Evolutionary conservation across 1,140 invertebrate genomes (phyloP).

Genomic region (Solen grandis): DNA sequence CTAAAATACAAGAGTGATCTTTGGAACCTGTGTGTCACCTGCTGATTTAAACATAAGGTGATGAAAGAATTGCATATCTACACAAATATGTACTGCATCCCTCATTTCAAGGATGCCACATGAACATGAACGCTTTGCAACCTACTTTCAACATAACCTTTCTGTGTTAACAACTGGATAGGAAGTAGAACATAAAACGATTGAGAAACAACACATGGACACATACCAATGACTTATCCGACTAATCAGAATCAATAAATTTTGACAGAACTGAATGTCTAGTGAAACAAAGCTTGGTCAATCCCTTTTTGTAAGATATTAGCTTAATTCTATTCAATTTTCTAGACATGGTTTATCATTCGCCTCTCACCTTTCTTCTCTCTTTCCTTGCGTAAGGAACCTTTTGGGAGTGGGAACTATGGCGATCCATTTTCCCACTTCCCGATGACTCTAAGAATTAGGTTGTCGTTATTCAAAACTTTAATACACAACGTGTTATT

Average conservation of each 20-base stretch:
- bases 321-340: background rate
- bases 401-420: slow-evolving; percentile 52
- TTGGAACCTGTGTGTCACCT: too few relatives aligned
- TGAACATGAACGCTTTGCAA: too few relatives aligned
- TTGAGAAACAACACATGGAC: background rate
- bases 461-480: slow-evolving; percentile 3
- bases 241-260: background rate
- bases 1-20: too few relatives aligned
- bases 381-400: slow-evolving; percentile 50
- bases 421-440: slow-evolving; percentile 50
- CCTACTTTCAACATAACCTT: too few relatives aligned
- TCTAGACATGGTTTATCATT: background rate
- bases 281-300: background rate
- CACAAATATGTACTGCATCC: too few relatives aligned
- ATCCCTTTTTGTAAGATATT: background rate
- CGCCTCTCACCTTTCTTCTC: slow-evolving; percentile 29
- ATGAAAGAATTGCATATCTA: too few relatives aligned
- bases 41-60: too few relatives aligned
- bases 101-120: too few relatives aligned
- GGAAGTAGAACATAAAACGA: background rate
- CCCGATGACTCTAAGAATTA: background rate
- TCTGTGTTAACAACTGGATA: too few relatives aligned
- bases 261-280: background rate
- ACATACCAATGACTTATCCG: background rate
- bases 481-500: background rate